phyloP scores from a whole-genome alignment of 2,113 vertebrate genomes.

The Apodemus speciosus region DNA sequence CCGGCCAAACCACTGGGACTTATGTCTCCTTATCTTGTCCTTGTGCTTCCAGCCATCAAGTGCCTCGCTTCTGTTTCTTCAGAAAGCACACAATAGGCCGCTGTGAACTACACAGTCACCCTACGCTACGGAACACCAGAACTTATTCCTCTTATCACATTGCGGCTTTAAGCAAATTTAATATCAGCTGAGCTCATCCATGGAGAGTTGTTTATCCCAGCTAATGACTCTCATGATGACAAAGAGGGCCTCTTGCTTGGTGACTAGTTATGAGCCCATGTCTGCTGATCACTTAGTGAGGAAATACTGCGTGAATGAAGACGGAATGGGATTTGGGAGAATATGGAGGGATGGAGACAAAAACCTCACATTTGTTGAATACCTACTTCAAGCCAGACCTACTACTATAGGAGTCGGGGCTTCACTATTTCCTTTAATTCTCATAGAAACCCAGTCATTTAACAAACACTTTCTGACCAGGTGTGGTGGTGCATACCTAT shows the following conservation, averaged over 20 bases:
- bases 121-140: neutral
- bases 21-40: neutral
- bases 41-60: neutral
- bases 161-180: neutral
- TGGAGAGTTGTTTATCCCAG: conserved; percentile 37
- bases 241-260: neutral
- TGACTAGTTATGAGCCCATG: neutral
- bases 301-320: conserved; percentile 30
- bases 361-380: neutral
- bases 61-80: neutral
- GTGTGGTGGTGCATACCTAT: neutral
- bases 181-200: neutral
- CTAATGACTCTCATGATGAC: conserved; percentile 43
- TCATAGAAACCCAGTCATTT: neutral
- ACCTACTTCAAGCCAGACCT: neutral
- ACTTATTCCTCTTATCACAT: neutral
- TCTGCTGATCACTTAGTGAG: conserved; percentile 26
- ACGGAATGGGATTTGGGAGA: neutral
- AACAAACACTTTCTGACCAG: neutral
- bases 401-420: neutral
- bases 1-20: too few species aligned
- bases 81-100: neutral
- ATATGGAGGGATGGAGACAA: neutral
- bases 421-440: conserved; percentile 45
- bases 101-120: neutral